A percentile compares a stretch with the other conserved stretches of the same genome.
These are phyloP conservation scores for Drosophila formosana DNA, from an alignment of 2,888 invertebrate genomes.

Conservation along the genomic window DNA sequence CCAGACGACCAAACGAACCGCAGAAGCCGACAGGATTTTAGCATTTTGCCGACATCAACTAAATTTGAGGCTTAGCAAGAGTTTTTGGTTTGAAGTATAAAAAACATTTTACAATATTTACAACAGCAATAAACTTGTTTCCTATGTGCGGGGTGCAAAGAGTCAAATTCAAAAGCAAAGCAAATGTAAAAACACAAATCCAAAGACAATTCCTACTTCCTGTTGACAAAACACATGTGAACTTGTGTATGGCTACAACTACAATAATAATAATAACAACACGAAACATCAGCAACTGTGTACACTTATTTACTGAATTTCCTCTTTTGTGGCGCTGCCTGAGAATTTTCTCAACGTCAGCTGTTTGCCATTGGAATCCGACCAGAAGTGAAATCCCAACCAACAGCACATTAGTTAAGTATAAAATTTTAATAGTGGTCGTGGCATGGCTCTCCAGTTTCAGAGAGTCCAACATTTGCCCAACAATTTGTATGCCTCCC, in stretches of 20 bases:
- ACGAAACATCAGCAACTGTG: conserved; percentile 21
- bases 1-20: conserved; percentile 46
- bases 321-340: conserved; percentile 38
- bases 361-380: conserved; percentile 55
- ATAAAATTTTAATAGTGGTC: conserved; percentile 68
- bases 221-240: conserved; percentile 56
- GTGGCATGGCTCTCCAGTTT: conserved; percentile 26
- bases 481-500: conserved; percentile 50
- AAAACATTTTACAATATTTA: conserved; percentile 67
- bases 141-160: conserved; percentile 24
- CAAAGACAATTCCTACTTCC: conserved; percentile 48
- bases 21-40: conserved; percentile 68
- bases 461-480: conserved; percentile 25
- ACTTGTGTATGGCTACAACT: conserved; percentile 23
- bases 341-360: conserved; percentile 53
- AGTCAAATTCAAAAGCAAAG: conserved; percentile 2
- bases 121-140: conserved; percentile 70
- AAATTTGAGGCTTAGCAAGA: conserved; percentile 31
- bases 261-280: conserved; percentile 3
- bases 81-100: conserved; percentile 5
- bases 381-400: conserved; percentile 48
- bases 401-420: conserved; percentile 69
- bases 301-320: conserved; percentile 45
- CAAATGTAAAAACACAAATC: conserved; percentile 31
- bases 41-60: conserved; percentile 60